phyloP scores from a whole-genome alignment of 2,113 vertebrate species.

The Pachycephala philippinensis region DNA sequence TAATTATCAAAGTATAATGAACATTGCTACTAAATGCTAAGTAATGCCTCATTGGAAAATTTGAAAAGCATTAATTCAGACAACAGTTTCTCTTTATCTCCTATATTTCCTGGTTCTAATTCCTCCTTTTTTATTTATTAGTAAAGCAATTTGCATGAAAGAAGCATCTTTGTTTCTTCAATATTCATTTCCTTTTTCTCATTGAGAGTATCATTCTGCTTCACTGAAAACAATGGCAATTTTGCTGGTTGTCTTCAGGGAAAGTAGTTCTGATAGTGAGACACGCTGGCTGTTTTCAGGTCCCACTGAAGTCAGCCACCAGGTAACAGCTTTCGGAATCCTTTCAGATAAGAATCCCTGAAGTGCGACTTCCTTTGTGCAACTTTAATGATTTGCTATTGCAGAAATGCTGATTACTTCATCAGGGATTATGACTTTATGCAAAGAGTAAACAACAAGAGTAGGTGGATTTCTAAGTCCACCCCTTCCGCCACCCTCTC shows the following conservation, averaged over 20 bases:
- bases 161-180: constrained; percentile 53
- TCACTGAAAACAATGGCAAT: constrained; percentile 29
- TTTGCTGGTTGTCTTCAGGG: background rate
- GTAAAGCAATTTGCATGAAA: constrained; percentile 60
- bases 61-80: constrained; percentile 48
- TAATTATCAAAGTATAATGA: constrained; percentile 48
- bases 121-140: constrained; percentile 51
- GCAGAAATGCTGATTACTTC: constrained; percentile 31
- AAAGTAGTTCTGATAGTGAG: background rate
- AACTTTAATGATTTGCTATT: background rate
- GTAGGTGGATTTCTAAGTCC: constrained; percentile 21
- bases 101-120: constrained; percentile 56
- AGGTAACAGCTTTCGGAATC: background rate
- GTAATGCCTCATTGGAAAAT: constrained; percentile 36
- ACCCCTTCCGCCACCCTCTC: background rate
- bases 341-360: background rate
- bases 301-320: background rate
- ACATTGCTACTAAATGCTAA: constrained; percentile 28
- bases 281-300: background rate
- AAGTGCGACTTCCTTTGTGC: constrained; percentile 7
- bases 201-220: constrained; percentile 8
- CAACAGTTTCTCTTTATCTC: constrained; percentile 46
- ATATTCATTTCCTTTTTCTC: constrained; percentile 36
- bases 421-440: constrained; percentile 53
- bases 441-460: constrained; percentile 19